Conservation (phyloP, 2,113 vertebrate genomes). For the Prinia subflava region DNA sequence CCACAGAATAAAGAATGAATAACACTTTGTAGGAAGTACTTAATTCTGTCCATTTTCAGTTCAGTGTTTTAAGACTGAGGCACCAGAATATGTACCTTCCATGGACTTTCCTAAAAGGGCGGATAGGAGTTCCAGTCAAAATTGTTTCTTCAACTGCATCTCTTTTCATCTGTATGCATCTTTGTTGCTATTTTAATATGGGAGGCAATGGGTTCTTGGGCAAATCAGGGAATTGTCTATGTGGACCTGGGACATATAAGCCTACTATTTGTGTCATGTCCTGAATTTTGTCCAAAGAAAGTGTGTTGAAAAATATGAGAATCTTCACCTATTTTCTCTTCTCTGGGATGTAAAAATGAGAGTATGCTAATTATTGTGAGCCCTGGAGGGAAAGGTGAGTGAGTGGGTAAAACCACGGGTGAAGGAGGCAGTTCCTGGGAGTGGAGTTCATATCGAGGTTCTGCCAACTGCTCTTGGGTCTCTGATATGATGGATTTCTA, state of each 20-base stretch:
- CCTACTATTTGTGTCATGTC: accelerated
- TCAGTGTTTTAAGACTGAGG: background rate
- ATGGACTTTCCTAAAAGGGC: background rate
- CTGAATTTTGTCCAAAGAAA: background rate
- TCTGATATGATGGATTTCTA: background rate
- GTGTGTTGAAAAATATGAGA: background rate
- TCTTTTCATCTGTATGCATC: background rate
- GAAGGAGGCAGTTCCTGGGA: background rate
- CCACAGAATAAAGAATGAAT: background rate
- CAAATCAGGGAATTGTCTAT: background rate
- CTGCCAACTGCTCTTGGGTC: background rate
- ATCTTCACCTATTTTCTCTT: background rate
- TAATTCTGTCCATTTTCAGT: background rate
- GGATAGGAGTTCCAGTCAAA: background rate
- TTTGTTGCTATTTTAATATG: background rate
- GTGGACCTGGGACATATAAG: background rate
- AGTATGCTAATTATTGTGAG: background rate
- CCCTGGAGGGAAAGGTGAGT: background rate
- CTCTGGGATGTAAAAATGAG: background rate
- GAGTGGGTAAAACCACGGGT: background rate
- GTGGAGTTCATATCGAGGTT: background rate
- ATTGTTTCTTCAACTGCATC: background rate
- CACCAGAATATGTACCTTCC: background rate
- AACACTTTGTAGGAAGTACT: background rate
- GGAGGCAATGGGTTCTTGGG: background rate